phyloP scores from a whole-genome alignment of 2,797 vertebrate genomes.

The Typhlichthys subterraneus region DNA sequence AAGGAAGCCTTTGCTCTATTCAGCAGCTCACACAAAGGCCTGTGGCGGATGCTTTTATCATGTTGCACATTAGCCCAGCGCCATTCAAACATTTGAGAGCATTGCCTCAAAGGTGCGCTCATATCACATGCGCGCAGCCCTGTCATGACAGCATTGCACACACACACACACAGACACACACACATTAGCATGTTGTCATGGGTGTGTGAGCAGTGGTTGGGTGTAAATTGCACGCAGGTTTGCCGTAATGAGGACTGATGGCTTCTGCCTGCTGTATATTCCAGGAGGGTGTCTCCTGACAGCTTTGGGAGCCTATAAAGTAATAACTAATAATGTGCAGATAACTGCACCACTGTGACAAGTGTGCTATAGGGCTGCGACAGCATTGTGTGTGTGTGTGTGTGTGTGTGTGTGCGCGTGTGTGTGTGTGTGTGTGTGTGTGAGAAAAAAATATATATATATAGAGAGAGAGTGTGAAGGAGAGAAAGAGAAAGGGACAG shows the following conservation, averaged over 20 bases:
- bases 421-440: no score
- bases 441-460: constrained; percentile 14
- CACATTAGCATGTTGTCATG: constrained; percentile 73
- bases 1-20: constrained; percentile 34
- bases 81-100: constrained; percentile 59
- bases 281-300: constrained; percentile 79
- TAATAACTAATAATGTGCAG: constrained; percentile 83
- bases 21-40: constrained; percentile 61
- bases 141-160: constrained; percentile 55
- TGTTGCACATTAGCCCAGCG: constrained; percentile 63
- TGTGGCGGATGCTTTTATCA: constrained; percentile 65
- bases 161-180: constrained; percentile 38
- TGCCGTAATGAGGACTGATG: constrained; percentile 81
- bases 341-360: constrained; percentile 76
- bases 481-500: constrained; percentile 20
- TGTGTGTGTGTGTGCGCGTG: constrained; percentile 43
- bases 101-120: constrained; percentile 73
- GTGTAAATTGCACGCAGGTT: constrained; percentile 72
- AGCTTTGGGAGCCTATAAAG: constrained; percentile 82
- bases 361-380: constrained; percentile 58
- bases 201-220: constrained; percentile 67
- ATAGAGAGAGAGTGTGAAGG: constrained; percentile 4
- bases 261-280: constrained; percentile 78
- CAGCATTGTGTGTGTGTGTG: constrained; percentile 51
- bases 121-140: constrained; percentile 69